A percentile compares a stretch with the other conserved stretches of the same genome.
Evolutionary conservation across 1,140 invertebrate species (phyloP).

Genomic region (Anastatus disparis): DNA sequence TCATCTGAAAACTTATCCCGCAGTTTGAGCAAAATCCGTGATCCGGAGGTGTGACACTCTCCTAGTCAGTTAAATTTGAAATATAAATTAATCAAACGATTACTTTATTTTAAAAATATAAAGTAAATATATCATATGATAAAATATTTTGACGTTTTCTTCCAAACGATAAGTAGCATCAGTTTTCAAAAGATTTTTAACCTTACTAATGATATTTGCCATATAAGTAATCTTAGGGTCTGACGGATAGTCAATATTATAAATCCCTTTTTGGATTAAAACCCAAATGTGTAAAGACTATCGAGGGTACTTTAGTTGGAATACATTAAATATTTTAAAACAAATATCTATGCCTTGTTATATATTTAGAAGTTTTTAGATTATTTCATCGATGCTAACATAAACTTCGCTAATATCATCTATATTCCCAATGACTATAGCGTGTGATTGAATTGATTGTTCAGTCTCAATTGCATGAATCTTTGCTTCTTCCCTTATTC

Average conservation of each 20-base stretch:
- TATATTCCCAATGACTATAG: conserved; percentile 14
- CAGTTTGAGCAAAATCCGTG: too few species aligned
- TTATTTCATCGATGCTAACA: conserved; percentile 22
- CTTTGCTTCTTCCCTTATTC: neutral
- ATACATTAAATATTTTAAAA: conserved; percentile 37
- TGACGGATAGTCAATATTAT: conserved; percentile 13
- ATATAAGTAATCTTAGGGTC: neutral
- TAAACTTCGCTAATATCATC: neutral
- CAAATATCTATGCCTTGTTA: conserved; percentile 42
- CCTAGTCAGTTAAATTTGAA: too few species aligned
- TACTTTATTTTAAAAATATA: too few species aligned
- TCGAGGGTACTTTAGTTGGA: conserved; percentile 34
- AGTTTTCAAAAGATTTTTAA: too few species aligned
- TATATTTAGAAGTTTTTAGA: conserved; percentile 24
- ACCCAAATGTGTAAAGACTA: conserved; percentile 38
- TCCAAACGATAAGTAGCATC: too few species aligned
- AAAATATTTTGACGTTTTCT: too few species aligned
- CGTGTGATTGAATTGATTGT: conserved; percentile 16
- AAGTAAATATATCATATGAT: neutral
- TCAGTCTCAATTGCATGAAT: neutral
- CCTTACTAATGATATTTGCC: conserved; percentile 17
- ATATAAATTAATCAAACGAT: too few species aligned
- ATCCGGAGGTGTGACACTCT: too few species aligned
- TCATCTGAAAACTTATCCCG: too few species aligned
- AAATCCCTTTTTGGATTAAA: conserved; percentile 38